Evolutionary conservation across 1,140 invertebrate genomes (phyloP).

Genomic region (Ceratina australensis): DNA sequence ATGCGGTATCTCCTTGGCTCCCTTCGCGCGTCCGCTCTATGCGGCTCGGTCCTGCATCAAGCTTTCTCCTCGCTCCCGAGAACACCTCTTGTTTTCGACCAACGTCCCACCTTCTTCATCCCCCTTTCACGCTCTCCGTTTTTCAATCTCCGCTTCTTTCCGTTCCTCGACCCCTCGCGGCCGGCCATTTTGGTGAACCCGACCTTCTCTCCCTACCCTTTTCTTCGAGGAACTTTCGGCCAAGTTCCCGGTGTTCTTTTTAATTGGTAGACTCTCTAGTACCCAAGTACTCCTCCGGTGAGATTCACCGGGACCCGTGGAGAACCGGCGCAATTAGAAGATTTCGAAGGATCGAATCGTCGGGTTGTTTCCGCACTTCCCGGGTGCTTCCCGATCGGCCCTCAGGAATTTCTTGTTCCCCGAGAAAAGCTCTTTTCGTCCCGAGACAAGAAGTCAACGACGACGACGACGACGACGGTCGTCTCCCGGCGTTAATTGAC

Average conservation of each 20-base stretch:
- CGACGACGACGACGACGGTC: constrained; percentile 40
- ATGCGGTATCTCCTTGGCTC: constrained; percentile 31
- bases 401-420: constrained; percentile 36
- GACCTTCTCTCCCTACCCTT: no score
- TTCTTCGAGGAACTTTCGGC: not conserved
- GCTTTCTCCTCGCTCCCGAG: constrained; percentile 4
- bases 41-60: not conserved
- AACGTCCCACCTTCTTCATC: not conserved
- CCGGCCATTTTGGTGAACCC: constrained; percentile 26
- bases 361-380: constrained; percentile 6
- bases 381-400: constrained; percentile 1
- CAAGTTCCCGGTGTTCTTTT: not conserved
- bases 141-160: constrained; percentile 34
- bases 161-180: constrained; percentile 37
- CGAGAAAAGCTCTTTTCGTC: not conserved
- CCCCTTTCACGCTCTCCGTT: constrained; percentile 9
- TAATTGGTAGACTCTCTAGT: not conserved
- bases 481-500: constrained; percentile 63
- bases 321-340: constrained; percentile 48
- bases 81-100: constrained; percentile 1
- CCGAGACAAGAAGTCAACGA: no score
- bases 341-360: constrained; percentile 35
- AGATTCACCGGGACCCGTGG: not conserved
- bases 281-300: not conserved
- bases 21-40: constrained; percentile 25